phyloP scores from a whole-genome alignment of 2,797 vertebrate species.

The Momotus momota region DNA sequence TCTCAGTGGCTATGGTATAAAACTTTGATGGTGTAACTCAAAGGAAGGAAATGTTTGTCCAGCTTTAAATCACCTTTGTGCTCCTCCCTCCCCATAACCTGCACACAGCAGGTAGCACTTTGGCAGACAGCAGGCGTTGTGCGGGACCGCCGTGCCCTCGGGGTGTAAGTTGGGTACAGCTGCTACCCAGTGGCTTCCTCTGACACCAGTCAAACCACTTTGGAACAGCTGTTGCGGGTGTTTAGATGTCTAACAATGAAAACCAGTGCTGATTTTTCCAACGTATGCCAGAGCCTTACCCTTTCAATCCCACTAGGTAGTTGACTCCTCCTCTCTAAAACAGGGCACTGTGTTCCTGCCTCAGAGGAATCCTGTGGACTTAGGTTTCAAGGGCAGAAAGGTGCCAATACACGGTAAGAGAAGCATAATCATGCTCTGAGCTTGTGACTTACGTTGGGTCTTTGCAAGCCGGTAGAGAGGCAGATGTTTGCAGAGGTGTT shows the following conservation, averaged over 20 bases:
- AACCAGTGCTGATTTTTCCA: neutral
- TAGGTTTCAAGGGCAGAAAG: neutral
- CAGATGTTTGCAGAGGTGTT: constrained; percentile 65
- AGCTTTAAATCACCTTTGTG: neutral
- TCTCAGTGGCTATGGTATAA: neutral
- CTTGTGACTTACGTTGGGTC: constrained; percentile 59
- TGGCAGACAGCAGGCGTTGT: neutral
- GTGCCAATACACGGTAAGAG: neutral
- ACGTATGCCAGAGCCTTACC: neutral
- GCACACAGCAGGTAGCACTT: neutral
- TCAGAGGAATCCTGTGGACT: fast-evolving
- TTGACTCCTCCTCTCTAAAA: neutral
- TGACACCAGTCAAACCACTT: neutral
- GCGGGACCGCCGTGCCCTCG: neutral
- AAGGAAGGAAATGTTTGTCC: neutral
- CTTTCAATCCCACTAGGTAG: neutral
- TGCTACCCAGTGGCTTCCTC: neutral
- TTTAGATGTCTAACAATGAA: neutral
- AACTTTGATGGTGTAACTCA: neutral
- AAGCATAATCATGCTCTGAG: fast-evolving
- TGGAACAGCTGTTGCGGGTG: too few relatives aligned
- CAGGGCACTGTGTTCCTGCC: neutral
- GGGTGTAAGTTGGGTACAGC: neutral
- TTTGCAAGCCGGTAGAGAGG: constrained; percentile 70
- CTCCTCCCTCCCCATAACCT: neutral